Conservation (phyloP, 2,113 vertebrate species). For the Bufo gargarizans region DNA sequence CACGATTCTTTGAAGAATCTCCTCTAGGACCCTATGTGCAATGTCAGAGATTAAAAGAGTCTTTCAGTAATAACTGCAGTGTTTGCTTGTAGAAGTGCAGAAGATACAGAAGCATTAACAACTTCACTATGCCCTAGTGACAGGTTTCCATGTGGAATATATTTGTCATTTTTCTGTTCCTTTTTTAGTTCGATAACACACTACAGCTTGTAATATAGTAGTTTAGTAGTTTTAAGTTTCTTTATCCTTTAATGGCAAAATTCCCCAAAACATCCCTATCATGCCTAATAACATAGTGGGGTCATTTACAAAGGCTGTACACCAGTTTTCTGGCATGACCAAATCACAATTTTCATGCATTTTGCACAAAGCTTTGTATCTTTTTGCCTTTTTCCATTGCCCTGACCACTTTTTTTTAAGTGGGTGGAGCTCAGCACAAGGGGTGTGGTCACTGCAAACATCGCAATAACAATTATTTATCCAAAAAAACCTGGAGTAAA, state of each 20-base stretch:
- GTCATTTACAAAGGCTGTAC: too few species aligned
- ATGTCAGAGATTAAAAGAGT: background rate
- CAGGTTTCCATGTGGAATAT: background rate
- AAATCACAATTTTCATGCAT: too few species aligned
- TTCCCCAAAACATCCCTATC: too few species aligned
- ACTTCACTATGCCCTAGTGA: background rate
- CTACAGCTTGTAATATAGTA: background rate
- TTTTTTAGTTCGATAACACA: background rate
- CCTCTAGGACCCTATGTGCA: conserved; percentile 79
- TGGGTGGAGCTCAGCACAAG: too few species aligned
- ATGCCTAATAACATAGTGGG: too few species aligned
- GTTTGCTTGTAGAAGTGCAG: background rate
- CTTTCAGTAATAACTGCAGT: background rate
- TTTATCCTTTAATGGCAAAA: background rate
- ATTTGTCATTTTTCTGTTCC: background rate
- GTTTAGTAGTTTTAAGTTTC: background rate
- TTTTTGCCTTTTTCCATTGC: too few species aligned
- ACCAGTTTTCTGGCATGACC: too few species aligned
- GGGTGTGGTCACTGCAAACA: too few species aligned
- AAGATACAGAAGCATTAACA: background rate
- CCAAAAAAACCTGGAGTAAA: too few species aligned
- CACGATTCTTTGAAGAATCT: conserved; percentile 87
- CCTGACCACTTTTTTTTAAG: too few species aligned
- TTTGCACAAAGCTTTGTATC: too few species aligned
- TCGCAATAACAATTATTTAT: too few species aligned